phyloP scores from a whole-genome alignment of 2,888 invertebrate species.

The Netelia melanura region DNA sequence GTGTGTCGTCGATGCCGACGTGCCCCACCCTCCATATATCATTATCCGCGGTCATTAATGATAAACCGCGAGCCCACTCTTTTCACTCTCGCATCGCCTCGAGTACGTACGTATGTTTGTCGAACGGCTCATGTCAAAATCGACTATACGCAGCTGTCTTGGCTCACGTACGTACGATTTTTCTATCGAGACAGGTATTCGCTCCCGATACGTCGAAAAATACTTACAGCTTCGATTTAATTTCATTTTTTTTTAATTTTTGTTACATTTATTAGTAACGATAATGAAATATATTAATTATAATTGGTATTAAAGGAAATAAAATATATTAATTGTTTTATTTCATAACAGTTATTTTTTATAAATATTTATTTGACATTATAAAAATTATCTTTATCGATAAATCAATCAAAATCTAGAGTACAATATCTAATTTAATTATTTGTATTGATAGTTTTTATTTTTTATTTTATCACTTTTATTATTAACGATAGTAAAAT shows the following conservation, averaged over 20 bases:
- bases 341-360: no score
- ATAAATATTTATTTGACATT: no score
- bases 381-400: no score
- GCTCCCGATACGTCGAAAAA: slow-evolving; percentile 8
- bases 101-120: slow-evolving; percentile 2
- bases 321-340: no score
- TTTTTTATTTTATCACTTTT: no score
- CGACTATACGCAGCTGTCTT: slow-evolving; percentile 32
- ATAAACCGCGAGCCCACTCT: slow-evolving; percentile 82
- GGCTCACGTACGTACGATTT: slow-evolving; percentile 32
- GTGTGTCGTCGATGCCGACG: slow-evolving; percentile 42
- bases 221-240: background rate
- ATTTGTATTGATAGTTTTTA: no score
- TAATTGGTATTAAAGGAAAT: no score
- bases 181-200: slow-evolving; percentile 15
- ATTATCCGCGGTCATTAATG: slow-evolving; percentile 83
- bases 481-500: no score
- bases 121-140: slow-evolving; percentile 33
- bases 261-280: no score
- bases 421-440: no score
- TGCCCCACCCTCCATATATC: slow-evolving; percentile 80
- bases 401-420: no score
- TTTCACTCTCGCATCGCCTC: slow-evolving; percentile 67
- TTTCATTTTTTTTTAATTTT: background rate
- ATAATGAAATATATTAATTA: no score